Base-by-base conservation (phyloP, 2,888 invertebrate genomes). In the Agriopis leucophaearia region DNA sequence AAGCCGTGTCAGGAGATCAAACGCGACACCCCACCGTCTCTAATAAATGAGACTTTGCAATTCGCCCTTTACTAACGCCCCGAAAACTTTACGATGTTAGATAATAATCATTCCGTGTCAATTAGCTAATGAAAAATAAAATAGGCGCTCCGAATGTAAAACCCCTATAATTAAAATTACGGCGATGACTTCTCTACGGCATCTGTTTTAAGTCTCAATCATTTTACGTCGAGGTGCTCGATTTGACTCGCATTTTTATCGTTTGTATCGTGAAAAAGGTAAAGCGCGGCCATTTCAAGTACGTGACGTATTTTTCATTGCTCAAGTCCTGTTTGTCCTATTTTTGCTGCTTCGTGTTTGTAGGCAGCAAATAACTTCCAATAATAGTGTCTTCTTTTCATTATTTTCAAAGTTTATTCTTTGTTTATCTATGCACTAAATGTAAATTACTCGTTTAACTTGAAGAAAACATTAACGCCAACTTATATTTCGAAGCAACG, bases 91-190 rank as follows among this genome's bases (percentile, higher is more conserved):
- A 90, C 88, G 86, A 88, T 85, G 80, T 87, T 83, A 88, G 88
- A 92, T 92, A 89, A 92, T 90, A 89, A 92, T 90, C 86, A 89
- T 92, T 89, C 85, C 84, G 86, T 88, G 88, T 92, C 93, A 93
- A 94, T 94, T 94, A 94, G 93, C 92, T 94, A 94, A 94, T 94
- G 93, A 92, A 94, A 92, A 90, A 90, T 92, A 85, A 86, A 91
- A 90, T 89, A 89, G 90, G 85, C 88, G 68, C 77, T 77, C 81
- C 79, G 81, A 87, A 84, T 85, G 83, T 83, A 82, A 83, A 79
- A 81, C 79, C 81, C 76, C 77, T 80, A 82, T 90, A 89, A 92
- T 92, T 90, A 88, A 91, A 91, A 91, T 94, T 92, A 90, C 81
- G 83, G 83, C 85, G 91, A 89, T 85, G 84, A 82, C 81, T 81